These are phyloP conservation scores for Lordiphosa fenestrarum DNA, from an alignment of 2,888 invertebrate species.

Conservation along the genomic window DNA sequence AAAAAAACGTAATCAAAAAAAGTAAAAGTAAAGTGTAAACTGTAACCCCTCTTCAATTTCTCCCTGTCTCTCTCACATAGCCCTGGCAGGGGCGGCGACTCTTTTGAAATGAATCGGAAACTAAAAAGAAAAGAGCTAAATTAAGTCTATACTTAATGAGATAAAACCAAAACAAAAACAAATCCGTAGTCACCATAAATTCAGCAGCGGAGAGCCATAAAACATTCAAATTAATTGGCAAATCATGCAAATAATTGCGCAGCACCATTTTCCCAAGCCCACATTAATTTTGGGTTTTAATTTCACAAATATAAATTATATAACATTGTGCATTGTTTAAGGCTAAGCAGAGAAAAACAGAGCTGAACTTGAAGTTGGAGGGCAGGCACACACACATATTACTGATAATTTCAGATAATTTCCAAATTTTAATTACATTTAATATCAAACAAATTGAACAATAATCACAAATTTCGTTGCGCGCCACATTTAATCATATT, in stretches of 20 bases:
- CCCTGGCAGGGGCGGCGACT: slow-evolving; percentile 17
- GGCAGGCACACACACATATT: not conserved
- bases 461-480: not conserved
- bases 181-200: not conserved
- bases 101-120: slow-evolving; percentile 52
- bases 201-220: slow-evolving; percentile 33
- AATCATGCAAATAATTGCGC: slow-evolving; percentile 58
- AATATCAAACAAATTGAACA: slow-evolving; percentile 4
- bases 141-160: slow-evolving; percentile 49
- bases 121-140: slow-evolving; percentile 37
- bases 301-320: no score
- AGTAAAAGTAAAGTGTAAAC: slow-evolving; percentile 14
- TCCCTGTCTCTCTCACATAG: slow-evolving; percentile 7
- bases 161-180: slow-evolving; percentile 28
- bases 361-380: no score
- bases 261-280: slow-evolving; percentile 33
- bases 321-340: no score
- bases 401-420: slow-evolving; percentile 1
- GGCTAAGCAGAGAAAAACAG: no score
- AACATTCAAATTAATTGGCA: slow-evolving; percentile 62
- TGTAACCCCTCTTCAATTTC: slow-evolving; percentile 10
- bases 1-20: slow-evolving; percentile 3
- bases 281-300: slow-evolving; percentile 9
- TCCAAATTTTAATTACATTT: slow-evolving; percentile 20
- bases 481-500: slow-evolving; percentile 29